Conservation (phyloP, 2,797 vertebrate genomes). For the Anguilla megastoma region DNA sequence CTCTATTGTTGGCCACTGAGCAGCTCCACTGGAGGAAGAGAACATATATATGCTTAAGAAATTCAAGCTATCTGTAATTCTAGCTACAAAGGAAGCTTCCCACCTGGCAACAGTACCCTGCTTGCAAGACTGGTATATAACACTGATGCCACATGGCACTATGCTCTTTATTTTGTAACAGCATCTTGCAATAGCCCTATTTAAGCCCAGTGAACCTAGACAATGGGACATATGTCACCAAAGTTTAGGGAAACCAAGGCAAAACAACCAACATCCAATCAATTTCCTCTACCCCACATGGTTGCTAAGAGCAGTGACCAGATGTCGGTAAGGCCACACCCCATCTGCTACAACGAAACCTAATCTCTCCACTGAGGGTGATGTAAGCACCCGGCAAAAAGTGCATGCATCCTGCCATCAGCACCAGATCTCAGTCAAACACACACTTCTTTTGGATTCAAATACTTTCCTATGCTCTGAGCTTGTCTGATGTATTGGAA, state of each 20-base stretch:
- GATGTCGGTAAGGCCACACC: slow-evolving; percentile 62
- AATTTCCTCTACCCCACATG: not conserved
- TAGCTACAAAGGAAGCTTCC: not conserved
- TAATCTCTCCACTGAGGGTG: slow-evolving; percentile 42
- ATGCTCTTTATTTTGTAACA: not conserved
- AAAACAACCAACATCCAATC: not conserved
- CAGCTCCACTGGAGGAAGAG: no score
- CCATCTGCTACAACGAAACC: slow-evolving; percentile 62
- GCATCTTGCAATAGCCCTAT: not conserved
- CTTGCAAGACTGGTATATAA: not conserved
- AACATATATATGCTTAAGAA: not conserved
- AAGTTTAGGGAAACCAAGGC: slow-evolving; percentile 7
- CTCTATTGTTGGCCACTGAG: no score
- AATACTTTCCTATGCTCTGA: no score
- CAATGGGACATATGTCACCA: not conserved
- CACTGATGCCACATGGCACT: not conserved
- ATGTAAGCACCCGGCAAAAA: not conserved
- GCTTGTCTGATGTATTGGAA: no score
- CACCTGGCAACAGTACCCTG: not conserved
- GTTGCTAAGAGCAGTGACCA: slow-evolving; percentile 69
- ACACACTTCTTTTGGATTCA: no score
- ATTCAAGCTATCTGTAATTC: not conserved
- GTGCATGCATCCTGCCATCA: slow-evolving; percentile 31
- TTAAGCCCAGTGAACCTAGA: not conserved
- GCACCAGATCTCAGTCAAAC: not conserved